Base-by-base conservation (phyloP, 2,113 vertebrate genomes). In the Cololabis saira region DNA sequence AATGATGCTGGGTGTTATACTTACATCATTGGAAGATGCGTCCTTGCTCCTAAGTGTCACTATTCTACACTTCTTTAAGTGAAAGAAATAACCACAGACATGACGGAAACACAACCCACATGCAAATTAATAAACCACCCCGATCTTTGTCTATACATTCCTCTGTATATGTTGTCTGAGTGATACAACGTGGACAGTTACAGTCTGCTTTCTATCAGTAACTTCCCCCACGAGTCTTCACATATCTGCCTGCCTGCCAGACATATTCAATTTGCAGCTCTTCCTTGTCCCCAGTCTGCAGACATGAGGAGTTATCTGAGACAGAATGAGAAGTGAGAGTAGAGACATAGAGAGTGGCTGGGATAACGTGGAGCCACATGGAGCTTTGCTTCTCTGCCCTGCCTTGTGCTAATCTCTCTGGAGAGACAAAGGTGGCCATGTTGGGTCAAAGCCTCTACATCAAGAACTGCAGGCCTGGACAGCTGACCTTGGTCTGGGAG, bases 231-330 rank as follows among this genome's bases (percentile, higher is more conserved):
- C 63, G 87, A 91, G 88, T 86, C 82, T 80, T 87, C 76, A 85
- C 76, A 84, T 77, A 88, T 91, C 86, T 91, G 85, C 80, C 88
- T 86, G 88, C 78, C 88, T 86, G 88, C 78, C 85, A 90, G 91
- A 92, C 87, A 89, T 86, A 90, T 93, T 93, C 89, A 92, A 92
- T 92, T 92, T 92, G 82, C 90, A 91, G 81, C 86, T 92, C 90
- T 90, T 90, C 70, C 74, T 61, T 70, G 87, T 85, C 81, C 83
- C 86, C 56, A 60, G 82, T 77, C 80, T 75, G 69, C 83, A 86
- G 86, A 87, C 81, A 77, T 69, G 74, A 64, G 71, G 76, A 87
- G 83, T 88, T 87, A 85, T 89, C 80, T 76, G 78, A 88, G 89
- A 88, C 83, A 87, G 75, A 84, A 87, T 72, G 79, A 87, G 79